Evolutionary conservation across 2,113 vertebrate genomes (phyloP).

Genomic region (Bagarius yarrelli): DNA sequence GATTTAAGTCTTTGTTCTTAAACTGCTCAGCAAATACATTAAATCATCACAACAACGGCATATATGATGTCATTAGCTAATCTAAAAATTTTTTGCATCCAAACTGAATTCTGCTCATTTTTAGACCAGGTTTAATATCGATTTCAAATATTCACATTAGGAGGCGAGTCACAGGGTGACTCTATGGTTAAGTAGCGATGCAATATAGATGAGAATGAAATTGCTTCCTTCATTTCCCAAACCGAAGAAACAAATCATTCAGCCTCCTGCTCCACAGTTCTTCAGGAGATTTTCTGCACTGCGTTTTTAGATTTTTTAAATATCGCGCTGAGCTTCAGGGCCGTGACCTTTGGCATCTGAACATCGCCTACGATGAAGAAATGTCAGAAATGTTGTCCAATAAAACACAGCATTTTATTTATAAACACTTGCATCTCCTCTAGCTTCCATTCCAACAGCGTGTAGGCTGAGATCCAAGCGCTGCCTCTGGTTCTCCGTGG

Average conservation of each 20-base stretch:
- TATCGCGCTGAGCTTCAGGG: not conserved
- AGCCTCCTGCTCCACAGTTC: not conserved
- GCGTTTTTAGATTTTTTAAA: not conserved
- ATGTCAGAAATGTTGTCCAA: not conserved
- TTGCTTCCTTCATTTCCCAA: conserved; percentile 39
- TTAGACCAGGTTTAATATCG: conserved; percentile 3
- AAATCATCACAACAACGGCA: not conserved
- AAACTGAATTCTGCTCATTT: not conserved
- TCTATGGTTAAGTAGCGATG: conserved; percentile 13
- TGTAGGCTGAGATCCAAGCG: conserved; percentile 4
- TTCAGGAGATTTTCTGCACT: not conserved
- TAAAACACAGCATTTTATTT: not conserved
- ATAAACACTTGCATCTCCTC: not conserved
- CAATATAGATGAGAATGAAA: conserved; percentile 46
- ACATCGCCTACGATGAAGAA: not conserved
- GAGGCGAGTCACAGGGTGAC: conserved; percentile 7
- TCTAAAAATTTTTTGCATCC: not conserved
- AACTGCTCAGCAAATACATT: too few relatives aligned
- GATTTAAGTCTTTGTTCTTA: too few relatives aligned
- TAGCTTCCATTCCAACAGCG: not conserved
- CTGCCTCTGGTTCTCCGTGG: conserved; percentile 10
- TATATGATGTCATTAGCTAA: not conserved
- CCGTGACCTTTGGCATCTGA: not conserved
- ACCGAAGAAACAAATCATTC: conserved; percentile 8
- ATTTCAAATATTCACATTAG: conserved; percentile 40